Evolutionary conservation across 1,140 invertebrate genomes (phyloP).

Genomic region (Apis dorsata): DNA sequence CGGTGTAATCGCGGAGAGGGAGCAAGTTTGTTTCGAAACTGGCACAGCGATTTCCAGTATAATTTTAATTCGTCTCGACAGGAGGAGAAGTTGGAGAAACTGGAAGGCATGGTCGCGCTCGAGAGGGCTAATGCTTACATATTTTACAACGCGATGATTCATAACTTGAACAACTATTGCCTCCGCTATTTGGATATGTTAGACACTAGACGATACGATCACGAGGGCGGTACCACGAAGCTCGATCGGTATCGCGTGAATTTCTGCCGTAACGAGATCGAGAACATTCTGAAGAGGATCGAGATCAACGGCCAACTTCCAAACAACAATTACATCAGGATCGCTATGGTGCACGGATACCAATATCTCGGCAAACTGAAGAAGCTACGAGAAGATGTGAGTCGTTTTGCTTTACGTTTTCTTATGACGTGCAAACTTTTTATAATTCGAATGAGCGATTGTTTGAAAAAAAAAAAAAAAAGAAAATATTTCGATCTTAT

Average conservation of each 20-base stretch:
- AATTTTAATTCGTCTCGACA: conserved; percentile 55
- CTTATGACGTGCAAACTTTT: not conserved
- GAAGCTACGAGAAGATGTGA: conserved; percentile 71
- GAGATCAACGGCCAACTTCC: conserved; percentile 73
- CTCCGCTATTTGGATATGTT: conserved; percentile 69
- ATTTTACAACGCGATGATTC: conserved; percentile 71
- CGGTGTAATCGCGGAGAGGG: not conserved
- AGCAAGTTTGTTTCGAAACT: not conserved
- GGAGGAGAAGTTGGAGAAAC: conserved; percentile 67
- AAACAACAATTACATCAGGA: conserved; percentile 72
- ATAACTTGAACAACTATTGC: conserved; percentile 66
- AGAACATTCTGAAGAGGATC: conserved; percentile 71
- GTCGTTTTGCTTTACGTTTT: conserved; percentile 5
- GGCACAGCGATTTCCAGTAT: not conserved
- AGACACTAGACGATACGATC: conserved; percentile 61
- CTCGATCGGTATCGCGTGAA: conserved; percentile 74
- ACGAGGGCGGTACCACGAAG: conserved; percentile 71
- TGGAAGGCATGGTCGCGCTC: conserved; percentile 68
- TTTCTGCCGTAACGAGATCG: conserved; percentile 69
- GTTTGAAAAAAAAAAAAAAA: too few relatives aligned
- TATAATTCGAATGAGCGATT: too few relatives aligned
- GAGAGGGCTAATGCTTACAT: conserved; percentile 62
- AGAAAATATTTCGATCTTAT: too few relatives aligned
- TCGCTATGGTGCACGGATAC: conserved; percentile 75
- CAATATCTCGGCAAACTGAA: conserved; percentile 70